Evolutionary conservation across 2,113 vertebrate genomes (phyloP), one percentile per base, ranked within the genome.

Genomic region (Pterophyllum scalare): DNA sequence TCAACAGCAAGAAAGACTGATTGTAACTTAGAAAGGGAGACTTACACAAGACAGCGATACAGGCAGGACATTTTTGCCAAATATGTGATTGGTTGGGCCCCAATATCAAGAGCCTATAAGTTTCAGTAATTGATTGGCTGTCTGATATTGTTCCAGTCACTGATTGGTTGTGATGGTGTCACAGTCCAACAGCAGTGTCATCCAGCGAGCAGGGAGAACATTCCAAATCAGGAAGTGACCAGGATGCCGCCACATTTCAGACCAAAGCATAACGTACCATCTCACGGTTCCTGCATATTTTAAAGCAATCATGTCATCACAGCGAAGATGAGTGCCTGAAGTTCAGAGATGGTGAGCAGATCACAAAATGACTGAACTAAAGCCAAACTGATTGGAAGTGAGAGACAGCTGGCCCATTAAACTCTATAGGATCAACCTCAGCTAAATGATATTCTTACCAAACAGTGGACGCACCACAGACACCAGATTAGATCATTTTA

Each of bases 81-180:
- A 56, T 77, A 3, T 72, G 80, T 89, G 89, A 94, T 92, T 89
- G 89, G 86, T 85, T 2, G 57, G 64, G 85, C 54, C 77, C 9
- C 9, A 57, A 81, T 90, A 86, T 84, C 46, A 17, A 72, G 40
- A 78, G 62, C 59, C 72, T 72, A 72, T 86, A 79, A 4, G 67
- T 77, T 91, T 90, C 90, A 91, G 88, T 84, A 74, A 83, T 75
- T 92, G 91, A 95, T 93, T 92, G 82, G 82, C 62, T 89, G 81
- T 91, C 80, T 93, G 90, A 92, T 93, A 75, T 61, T 8, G 43
- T 74, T 92, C 86, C 89, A 94, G 90, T 75, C 6, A 57, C 85
- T 92, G 89, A 93, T 91, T 94, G 88, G 91, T 75, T 92, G 75
- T 57, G 89, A 90, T 75, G 81, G 77, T 24, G 85, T 81, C 62